phyloP scores from a whole-genome alignment of 2,888 invertebrate genomes.

The Norana najaformis region DNA sequence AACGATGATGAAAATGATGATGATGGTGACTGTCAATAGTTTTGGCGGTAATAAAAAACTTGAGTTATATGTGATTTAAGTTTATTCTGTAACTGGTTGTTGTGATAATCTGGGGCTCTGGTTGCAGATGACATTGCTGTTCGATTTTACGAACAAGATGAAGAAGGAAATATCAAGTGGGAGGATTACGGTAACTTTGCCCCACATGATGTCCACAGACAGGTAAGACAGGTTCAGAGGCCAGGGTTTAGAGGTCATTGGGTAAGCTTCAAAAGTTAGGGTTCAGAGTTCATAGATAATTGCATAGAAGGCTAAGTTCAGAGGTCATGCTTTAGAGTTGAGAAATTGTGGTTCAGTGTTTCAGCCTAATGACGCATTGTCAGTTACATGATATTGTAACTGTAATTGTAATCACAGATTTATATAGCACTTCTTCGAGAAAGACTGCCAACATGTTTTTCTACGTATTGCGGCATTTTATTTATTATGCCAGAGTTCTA shows the following conservation, averaged over 20 bases:
- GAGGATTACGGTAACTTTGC: constrained; percentile 84
- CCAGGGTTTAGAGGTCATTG: too few relatives aligned
- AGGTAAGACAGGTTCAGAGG: constrained; percentile 68
- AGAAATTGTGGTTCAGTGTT: too few relatives aligned
- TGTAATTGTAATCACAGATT: too few relatives aligned
- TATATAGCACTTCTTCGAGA: too few relatives aligned
- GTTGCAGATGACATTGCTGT: constrained; percentile 82
- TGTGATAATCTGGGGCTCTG: not conserved
- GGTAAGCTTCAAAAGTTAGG: too few relatives aligned
- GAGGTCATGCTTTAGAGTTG: too few relatives aligned
- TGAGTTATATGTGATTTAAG: not conserved
- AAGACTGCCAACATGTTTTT: too few relatives aligned
- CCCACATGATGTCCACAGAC: constrained; percentile 86
- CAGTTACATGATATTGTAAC: too few relatives aligned
- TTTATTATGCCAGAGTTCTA: not conserved
- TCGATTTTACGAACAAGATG: constrained; percentile 81
- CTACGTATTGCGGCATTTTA: too few relatives aligned
- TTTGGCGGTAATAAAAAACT: not conserved
- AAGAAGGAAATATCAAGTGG: constrained; percentile 74
- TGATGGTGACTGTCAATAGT: not conserved
- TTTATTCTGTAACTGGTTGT: not conserved
- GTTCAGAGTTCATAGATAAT: too few relatives aligned
- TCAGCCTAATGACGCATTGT: too few relatives aligned
- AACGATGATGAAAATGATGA: not conserved
- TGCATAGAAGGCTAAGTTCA: too few relatives aligned